A percentile compares a stretch with the other conserved stretches of the same genome.
phyloP scores from a whole-genome alignment of 2,113 vertebrate genomes.

The Cebidichthys violaceus region DNA sequence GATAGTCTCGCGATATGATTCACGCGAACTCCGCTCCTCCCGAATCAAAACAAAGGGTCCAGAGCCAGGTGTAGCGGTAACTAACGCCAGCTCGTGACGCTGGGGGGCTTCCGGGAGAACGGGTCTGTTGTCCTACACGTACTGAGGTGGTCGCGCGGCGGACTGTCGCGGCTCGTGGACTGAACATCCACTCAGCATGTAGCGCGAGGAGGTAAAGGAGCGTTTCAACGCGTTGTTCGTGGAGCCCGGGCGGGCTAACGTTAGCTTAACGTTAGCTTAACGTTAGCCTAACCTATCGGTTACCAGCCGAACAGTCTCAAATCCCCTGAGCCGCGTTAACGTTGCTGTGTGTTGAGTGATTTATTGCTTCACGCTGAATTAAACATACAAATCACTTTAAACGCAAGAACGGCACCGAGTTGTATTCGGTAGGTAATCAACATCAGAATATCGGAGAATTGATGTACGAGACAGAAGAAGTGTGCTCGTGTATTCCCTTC shows the following conservation, averaged over 20 bases:
- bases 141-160: too few species aligned
- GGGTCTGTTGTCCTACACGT: accelerated
- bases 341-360: background rate
- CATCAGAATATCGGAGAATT: too few species aligned
- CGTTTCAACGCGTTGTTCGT: background rate
- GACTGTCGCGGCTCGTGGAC: too few species aligned
- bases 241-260: background rate
- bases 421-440: too few species aligned
- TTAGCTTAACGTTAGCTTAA: conserved; percentile 25
- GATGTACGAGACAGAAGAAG: too few species aligned
- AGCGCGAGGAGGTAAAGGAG: conserved; percentile 44
- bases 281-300: background rate
- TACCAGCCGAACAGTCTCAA: conserved; percentile 1
- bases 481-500: background rate
- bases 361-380: background rate
- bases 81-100: background rate
- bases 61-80: background rate
- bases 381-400: too few species aligned
- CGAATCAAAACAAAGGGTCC: conserved; percentile 54
- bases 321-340: background rate
- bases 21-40: conserved; percentile 2
- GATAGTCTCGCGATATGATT: conserved; percentile 56
- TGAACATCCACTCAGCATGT: conserved; percentile 22
- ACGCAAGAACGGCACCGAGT: too few species aligned
- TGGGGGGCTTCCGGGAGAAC: background rate